Base-by-base conservation (phyloP, 2,888 invertebrate species). In the Ephialtes manifestator region DNA sequence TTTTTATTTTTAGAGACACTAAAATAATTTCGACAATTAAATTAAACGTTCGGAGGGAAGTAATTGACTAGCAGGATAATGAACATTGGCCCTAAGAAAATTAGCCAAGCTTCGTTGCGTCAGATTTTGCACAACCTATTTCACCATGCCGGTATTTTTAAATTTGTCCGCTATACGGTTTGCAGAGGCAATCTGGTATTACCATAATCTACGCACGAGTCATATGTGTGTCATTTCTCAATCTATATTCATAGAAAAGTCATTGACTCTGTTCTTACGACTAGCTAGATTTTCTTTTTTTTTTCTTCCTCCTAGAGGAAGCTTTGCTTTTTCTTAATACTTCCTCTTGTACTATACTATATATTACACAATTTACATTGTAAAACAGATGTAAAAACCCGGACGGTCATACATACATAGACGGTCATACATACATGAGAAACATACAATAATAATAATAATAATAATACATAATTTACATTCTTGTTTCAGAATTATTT, bases 231-330 rank as follows among this genome's bases (percentile, higher is more conserved):
- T 60, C 7, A 60, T 60, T 31, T 31, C 15, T 31, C 28, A 31
- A 46, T 20, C 43, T 18, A 4, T 58, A 63, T 74, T 60, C n/a
- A 48, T 60, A n/a, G 48, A 20, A 31, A 31, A 63, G 74, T 48
- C 63, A 31, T 60, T 48, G 74, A 63, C 74, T 48, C 20, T 13
- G 70, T 18, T 53, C n/a, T 35, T 18, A 53, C 7, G 4, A 11
- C 35, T 53, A 24, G 58, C 8, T 24, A 11, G 13, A 18, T 20
- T 53, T 0, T 67, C 31, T 15, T 74, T 18, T 55, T 53, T 28
- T 20, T 65, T 70, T 11, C 3, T 39, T 10, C 10, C 39, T 39
- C 39, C 0, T 10, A 39, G 39, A 39, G 39, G 10, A 39, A 10
- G 10, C 0, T 10, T 8, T 39, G 39, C 39, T 1, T 10, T 39